A percentile compares a stretch with the other conserved stretches of the same genome.
These are phyloP conservation scores for Neopelma chrysocephalum DNA, from an alignment of 2,797 vertebrate species.

Conservation along the genomic window DNA sequence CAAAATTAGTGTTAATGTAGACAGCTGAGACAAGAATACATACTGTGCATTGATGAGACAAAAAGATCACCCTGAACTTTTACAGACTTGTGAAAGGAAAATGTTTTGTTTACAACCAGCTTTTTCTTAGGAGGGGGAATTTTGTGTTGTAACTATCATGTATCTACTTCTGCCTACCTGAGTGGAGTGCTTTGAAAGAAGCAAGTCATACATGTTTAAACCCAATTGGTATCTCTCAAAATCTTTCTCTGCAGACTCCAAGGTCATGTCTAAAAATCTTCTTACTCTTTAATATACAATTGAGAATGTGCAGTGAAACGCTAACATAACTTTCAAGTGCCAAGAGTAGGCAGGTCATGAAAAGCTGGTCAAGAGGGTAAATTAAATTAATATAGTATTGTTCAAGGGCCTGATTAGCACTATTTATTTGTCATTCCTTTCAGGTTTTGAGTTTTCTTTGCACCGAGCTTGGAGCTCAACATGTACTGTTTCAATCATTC, in stretches of 20 bases:
- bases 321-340: background rate
- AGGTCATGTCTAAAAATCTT: background rate
- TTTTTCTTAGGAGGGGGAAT: background rate
- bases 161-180: background rate
- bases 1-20: background rate
- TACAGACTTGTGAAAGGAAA: background rate
- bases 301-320: background rate
- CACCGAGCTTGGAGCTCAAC: background rate
- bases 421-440: background rate
- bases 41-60: background rate
- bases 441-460: background rate
- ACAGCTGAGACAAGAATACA: background rate
- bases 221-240: background rate
- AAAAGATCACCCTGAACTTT: background rate
- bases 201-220: background rate
- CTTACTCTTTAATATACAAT: background rate
- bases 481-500: conserved; percentile 6
- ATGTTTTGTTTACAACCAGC: background rate
- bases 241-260: background rate
- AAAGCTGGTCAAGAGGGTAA: background rate
- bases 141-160: background rate
- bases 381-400: background rate
- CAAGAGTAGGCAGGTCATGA: background rate
- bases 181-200: background rate
- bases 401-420: background rate